These are phyloP conservation scores for Helicoverpa armigera DNA, from an alignment of 1,140 invertebrate species.

Conservation along the genomic window DNA sequence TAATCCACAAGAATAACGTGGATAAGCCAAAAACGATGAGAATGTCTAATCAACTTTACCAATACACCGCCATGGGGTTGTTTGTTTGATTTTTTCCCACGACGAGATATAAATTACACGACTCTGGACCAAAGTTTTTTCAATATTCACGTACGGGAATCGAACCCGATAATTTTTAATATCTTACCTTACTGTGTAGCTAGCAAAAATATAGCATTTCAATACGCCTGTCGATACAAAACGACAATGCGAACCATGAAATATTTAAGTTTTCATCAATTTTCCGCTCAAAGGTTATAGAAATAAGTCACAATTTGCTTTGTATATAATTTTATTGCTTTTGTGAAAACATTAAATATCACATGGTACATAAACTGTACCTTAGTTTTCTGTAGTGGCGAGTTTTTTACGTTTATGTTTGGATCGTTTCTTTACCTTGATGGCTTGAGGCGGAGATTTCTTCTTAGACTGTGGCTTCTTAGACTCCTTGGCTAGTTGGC, in stretches of 20 bases:
- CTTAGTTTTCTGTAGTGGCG: background rate
- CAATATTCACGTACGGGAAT: background rate
- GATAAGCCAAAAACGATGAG: background rate
- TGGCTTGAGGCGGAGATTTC: constrained; percentile 67
- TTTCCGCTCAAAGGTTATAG: too few relatives aligned
- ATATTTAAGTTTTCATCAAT: too few relatives aligned
- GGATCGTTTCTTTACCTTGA: constrained; percentile 61
- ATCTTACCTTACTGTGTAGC: too few relatives aligned
- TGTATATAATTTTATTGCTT: too few relatives aligned
- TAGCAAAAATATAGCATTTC: too few relatives aligned
- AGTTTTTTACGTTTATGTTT: background rate
- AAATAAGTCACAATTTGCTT: too few relatives aligned
- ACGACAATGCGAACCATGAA: too few relatives aligned
- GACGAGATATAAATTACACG: background rate
- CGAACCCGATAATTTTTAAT: background rate
- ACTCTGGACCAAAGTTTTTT: background rate
- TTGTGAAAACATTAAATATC: too few relatives aligned
- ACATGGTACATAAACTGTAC: background rate
- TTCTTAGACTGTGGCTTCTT: constrained; percentile 56
- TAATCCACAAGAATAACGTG: background rate
- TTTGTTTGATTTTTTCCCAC: background rate
- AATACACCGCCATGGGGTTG: constrained; percentile 29
- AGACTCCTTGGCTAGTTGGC: constrained; percentile 57
- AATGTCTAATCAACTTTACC: constrained; percentile 23
- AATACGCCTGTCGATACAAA: too few relatives aligned